phyloP scores from a whole-genome alignment of 2,888 invertebrate species.

The Teinopalpus imperialis region DNA sequence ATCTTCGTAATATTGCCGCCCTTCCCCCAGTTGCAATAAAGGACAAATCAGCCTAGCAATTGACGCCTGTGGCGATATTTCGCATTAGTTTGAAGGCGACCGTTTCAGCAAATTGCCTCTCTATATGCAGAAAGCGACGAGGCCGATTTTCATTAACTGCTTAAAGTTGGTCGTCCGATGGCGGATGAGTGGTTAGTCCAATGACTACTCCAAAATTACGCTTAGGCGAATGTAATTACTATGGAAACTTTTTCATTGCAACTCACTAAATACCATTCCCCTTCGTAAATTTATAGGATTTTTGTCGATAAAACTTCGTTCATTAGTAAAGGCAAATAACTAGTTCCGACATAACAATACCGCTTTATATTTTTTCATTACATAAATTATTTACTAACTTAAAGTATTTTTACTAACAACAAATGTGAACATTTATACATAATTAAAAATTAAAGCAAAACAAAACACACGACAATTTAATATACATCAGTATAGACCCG shows the following conservation, averaged over 20 bases:
- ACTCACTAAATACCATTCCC: background rate
- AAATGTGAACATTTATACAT: too few relatives aligned
- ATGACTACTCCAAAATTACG: conserved; percentile 30
- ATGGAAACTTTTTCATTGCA: conserved; percentile 4
- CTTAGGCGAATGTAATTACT: conserved; percentile 30
- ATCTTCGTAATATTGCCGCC: conserved; percentile 25
- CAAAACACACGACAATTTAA: conserved; percentile 7
- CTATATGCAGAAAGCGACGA: conserved; percentile 70
- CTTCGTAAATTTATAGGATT: too few relatives aligned
- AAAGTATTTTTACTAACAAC: too few relatives aligned
- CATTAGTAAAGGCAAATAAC: too few relatives aligned
- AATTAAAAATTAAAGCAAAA: background rate
- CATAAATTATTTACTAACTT: too few relatives aligned
- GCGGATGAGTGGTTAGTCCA: conserved; percentile 44
- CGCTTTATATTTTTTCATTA: too few relatives aligned
- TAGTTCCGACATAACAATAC: too few relatives aligned
- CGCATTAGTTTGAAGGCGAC: conserved; percentile 62
- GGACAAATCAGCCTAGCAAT: conserved; percentile 40
- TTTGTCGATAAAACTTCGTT: too few relatives aligned
- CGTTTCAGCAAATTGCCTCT: conserved; percentile 69
- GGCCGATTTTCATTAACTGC: conserved; percentile 71
- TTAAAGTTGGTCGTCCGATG: conserved; percentile 48
- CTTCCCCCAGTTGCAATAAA: conserved; percentile 36
- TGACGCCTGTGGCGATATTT: conserved; percentile 48
- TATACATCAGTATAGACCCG: conserved; percentile 19